Evolutionary conservation across 2,888 invertebrate genomes (phyloP), one percentile per base, ranked within the genome.

Genomic region (Cistogaster globosa): DNA sequence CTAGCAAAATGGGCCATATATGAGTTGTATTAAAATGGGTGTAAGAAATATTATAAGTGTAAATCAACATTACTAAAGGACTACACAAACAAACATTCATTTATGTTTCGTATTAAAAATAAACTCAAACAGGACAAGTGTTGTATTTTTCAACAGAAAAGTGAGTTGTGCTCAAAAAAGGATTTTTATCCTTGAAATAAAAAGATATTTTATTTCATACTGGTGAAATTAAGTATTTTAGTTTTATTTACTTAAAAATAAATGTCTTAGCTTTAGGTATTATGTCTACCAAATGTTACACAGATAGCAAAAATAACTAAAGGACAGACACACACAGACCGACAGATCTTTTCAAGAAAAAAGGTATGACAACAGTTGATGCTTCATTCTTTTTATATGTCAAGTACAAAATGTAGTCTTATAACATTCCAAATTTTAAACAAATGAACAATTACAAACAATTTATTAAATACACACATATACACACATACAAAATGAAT

Each of bases 381-480:
- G 48, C 16, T 74, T 76, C 51, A 22, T 38, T 42, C 38, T 53
- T 51, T 45, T 38, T 45, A 32, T 53, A 26, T 51, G 51, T 65
- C 51, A 74, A 67, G 22, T 48, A 68, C n/a, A 48, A 60, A 38
- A 11, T 53, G 16, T 55, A 71, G 60, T 65, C 42, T 72, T 53
- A 65, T 65, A 67, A 68, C 62, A 38, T 57, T 76, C 38, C 6
- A 16, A 69, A 62, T 58, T 51, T 65, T 74, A 67, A 76, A 53
- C 58, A 65, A 72, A 85, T 82, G 71, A 75, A 85, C 85, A 85
- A 82, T 85, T 82, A 78, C 45, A 71, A 78, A 79, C 75, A 85
- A 82, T 79, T 85, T 79, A 71, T 81, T 71, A 77, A 75, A 63
- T 62, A 71, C 16, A 69, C 42, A 78, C 12, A 42, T 12, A 42